phyloP scores from a whole-genome alignment of 2,888 invertebrate genomes.

The Nemapogon koenigi region DNA sequence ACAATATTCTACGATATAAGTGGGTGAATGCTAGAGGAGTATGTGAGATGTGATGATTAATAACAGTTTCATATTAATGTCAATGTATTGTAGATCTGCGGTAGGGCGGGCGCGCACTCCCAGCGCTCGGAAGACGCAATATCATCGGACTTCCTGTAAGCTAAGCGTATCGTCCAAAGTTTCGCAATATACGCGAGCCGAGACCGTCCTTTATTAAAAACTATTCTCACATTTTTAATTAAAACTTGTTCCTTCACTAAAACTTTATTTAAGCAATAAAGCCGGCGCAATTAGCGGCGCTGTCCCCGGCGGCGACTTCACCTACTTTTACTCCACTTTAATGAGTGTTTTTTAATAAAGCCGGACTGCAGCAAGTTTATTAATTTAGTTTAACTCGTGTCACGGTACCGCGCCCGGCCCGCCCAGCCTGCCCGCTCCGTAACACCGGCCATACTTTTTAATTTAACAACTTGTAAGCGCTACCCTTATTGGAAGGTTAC shows the following conservation, averaged over 20 bases:
- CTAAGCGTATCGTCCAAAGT: slow-evolving; percentile 61
- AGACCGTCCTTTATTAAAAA: slow-evolving; percentile 63
- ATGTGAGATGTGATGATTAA: no score
- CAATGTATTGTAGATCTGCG: no score
- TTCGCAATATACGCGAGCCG: slow-evolving; percentile 61
- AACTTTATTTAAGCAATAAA: slow-evolving; percentile 67
- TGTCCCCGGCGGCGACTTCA: slow-evolving; percentile 64
- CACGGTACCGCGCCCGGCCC: slow-evolving; percentile 30
- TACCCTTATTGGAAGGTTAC: slow-evolving; percentile 4
- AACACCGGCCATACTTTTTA: slow-evolving; percentile 26
- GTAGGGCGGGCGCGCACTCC: slow-evolving; percentile 14
- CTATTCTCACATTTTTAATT: slow-evolving; percentile 66
- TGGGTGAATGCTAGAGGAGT: no score
- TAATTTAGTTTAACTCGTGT: slow-evolving; percentile 63
- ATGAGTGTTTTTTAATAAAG: slow-evolving; percentile 66
- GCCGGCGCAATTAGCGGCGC: slow-evolving; percentile 62
- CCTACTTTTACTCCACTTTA: slow-evolving; percentile 62
- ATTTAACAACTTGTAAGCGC: slow-evolving; percentile 24
- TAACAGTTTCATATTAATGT: no score
- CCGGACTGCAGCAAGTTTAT: slow-evolving; percentile 59
- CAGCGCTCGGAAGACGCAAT: slow-evolving; percentile 29
- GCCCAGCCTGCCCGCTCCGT: slow-evolving; percentile 8
- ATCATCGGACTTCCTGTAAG: slow-evolving; percentile 55
- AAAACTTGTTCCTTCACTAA: slow-evolving; percentile 64
- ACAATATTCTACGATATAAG: no score